Percentiles rank a stretch among this genome's conserved stretches.
phyloP scores from a whole-genome alignment of 2,113 vertebrate genomes.

The Zingel zingel region DNA sequence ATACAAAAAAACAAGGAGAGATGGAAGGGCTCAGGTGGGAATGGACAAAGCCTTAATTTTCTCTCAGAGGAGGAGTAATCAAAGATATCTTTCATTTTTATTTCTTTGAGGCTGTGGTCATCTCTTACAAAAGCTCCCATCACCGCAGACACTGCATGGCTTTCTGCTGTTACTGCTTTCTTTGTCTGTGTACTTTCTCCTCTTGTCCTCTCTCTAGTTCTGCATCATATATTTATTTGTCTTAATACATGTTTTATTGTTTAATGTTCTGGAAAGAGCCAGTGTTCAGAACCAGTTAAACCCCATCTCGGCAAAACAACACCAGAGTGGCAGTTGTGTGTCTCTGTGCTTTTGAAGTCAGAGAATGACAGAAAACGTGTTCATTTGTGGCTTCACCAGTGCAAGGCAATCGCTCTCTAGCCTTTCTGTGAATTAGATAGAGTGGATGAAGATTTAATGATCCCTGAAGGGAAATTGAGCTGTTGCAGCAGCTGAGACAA shows the following conservation, averaged over 20 bases:
- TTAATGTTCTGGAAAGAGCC: background rate
- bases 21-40: conserved; percentile 46
- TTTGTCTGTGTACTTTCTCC: background rate
- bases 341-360: conserved; percentile 3
- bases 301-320: background rate
- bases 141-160: background rate
- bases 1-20: background rate
- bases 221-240: conserved; percentile 3
- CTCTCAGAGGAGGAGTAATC: conserved; percentile 19
- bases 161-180: no score
- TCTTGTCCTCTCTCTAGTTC: background rate
- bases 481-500: conserved; percentile 17
- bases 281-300: background rate
- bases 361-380: conserved; percentile 8
- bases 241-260: background rate
- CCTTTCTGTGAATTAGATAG: conserved; percentile 12
- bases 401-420: background rate
- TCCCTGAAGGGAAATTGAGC: conserved; percentile 39
- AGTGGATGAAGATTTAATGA: conserved; percentile 56
- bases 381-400: conserved; percentile 13
- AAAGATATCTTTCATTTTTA: conserved; percentile 9
- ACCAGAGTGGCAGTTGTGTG: no score
- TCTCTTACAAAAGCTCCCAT: background rate
- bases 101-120: background rate
- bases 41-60: conserved; percentile 22